A percentile compares a stretch with the other conserved stretches of the same genome.
phyloP scores from a whole-genome alignment of 1,140 invertebrate genomes.

The Tetramorium parvispinum region DNA sequence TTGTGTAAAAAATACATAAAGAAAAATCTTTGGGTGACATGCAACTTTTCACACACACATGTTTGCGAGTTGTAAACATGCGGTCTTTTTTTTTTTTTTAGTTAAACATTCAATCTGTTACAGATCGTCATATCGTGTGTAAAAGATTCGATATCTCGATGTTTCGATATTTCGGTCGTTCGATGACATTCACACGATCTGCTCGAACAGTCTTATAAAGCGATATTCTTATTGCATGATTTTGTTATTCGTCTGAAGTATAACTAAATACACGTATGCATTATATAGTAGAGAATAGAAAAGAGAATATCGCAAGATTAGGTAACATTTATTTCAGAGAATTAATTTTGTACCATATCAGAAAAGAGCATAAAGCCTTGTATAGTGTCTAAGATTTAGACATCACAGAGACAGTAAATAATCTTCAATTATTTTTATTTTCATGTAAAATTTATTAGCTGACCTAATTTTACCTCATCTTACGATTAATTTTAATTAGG shows the following conservation, averaged over 20 bases:
- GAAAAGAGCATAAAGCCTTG: neutral
- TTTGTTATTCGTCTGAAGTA: conserved; percentile 14
- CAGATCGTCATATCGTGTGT: conserved; percentile 5
- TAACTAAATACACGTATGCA: neutral
- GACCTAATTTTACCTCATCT: conserved; percentile 3
- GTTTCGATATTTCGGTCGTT: too few relatives aligned
- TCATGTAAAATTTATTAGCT: conserved; percentile 17
- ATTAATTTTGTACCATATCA: neutral
- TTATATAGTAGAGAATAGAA: neutral
- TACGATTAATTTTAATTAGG: neutral
- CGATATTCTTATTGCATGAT: neutral
- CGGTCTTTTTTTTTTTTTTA: neutral
- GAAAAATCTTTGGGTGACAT: neutral
- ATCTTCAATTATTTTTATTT: neutral
- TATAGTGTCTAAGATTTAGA: neutral
- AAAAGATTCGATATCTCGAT: conserved; percentile 25
- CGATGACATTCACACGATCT: conserved; percentile 12
- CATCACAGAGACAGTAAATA: neutral
- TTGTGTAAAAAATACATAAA: conserved; percentile 15
- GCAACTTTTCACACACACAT: neutral
- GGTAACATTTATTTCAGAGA: neutral
- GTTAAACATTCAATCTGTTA: neutral
- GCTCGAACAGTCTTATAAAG: neutral
- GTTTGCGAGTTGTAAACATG: neutral
- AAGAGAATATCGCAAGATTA: neutral